Base-by-base conservation (phyloP, 2,797 vertebrate species). In the Gymnodraco acuticeps region DNA sequence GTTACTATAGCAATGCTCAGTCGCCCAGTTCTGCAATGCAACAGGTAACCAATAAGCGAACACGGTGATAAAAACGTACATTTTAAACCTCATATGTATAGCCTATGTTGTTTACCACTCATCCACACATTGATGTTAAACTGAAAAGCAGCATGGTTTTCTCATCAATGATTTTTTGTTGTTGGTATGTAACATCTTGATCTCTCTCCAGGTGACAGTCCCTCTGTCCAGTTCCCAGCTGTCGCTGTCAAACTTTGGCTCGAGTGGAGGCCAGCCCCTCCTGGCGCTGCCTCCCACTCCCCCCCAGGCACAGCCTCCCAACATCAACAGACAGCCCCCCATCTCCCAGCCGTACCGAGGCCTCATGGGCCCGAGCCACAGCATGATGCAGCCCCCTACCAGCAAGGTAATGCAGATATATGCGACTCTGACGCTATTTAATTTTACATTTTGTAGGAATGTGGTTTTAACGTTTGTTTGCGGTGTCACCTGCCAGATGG, bases 1-100 rank as follows among this genome's bases (percentile, higher is more conserved):
- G 95, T 87, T 99, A 98, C 92, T 99, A 99, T 85, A 99, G 97
- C 87, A 98, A 96, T 83, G 96, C 98, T 62, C 98, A 98, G 87
- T 97, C 97, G 43, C 96, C 98, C 56, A 98, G 92, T 69, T 95
- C 96, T 86, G 96, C 96, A 79, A 96, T 99, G 84, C 98, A 99
- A 90, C 98, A 99, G 97, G 98, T 99, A 95, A 93, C 84, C 81
- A 33, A 6, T 20, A 43, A 58, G 16, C 12, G 27, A 33, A 70
- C 31, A 20, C 6, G 14, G 23, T 12, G 1, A 17, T 5, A 3
- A 12, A 0, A 20, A n/a, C 42, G 31, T 51, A 6, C 33, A 38
- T 38, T 38, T 38, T 7, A 38, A 38, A 38, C 33, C 8, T 38
- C 16, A 43, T 16, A 33, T 42, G 51, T 12, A 27, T 13, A 3